phyloP scores from a whole-genome alignment of 1,140 invertebrate species.

The Cyclina sinensis region DNA sequence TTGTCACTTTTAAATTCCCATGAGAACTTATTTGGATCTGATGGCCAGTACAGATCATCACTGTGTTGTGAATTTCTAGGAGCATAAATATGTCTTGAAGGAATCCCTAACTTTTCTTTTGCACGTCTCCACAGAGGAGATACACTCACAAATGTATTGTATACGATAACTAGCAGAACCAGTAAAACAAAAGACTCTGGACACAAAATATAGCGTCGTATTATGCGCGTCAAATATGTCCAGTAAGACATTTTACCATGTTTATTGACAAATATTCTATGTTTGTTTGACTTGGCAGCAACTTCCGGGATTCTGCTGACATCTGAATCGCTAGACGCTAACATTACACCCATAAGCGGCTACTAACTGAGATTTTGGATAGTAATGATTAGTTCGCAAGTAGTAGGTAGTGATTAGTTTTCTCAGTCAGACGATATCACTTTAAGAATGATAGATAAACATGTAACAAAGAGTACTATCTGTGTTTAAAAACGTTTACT shows the following conservation, averaged over 20 bases:
- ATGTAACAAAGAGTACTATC: too few species aligned
- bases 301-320: constrained; percentile 49
- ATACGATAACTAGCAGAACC: constrained; percentile 76
- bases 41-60: constrained; percentile 37
- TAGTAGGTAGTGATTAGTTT: neutral
- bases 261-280: neutral
- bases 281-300: constrained; percentile 8
- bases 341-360: neutral
- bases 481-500: too few species aligned
- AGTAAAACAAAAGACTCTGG: constrained; percentile 75
- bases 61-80: neutral
- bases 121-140: constrained; percentile 77
- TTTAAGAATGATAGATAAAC: too few species aligned
- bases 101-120: constrained; percentile 72
- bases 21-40: constrained; percentile 74
- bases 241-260: constrained; percentile 51
- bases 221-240: constrained; percentile 25
- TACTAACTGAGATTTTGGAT: neutral
- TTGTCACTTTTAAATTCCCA: constrained; percentile 93
- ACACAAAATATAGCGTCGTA: constrained; percentile 74
- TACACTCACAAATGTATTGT: constrained; percentile 77
- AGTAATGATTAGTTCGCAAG: neutral
- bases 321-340: neutral
- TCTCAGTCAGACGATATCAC: too few species aligned
- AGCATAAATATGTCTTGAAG: neutral